Evolutionary conservation across 2,113 vertebrate genomes (phyloP), one percentile per base, ranked within the genome.

Genomic region (Bostrychus sinensis): DNA sequence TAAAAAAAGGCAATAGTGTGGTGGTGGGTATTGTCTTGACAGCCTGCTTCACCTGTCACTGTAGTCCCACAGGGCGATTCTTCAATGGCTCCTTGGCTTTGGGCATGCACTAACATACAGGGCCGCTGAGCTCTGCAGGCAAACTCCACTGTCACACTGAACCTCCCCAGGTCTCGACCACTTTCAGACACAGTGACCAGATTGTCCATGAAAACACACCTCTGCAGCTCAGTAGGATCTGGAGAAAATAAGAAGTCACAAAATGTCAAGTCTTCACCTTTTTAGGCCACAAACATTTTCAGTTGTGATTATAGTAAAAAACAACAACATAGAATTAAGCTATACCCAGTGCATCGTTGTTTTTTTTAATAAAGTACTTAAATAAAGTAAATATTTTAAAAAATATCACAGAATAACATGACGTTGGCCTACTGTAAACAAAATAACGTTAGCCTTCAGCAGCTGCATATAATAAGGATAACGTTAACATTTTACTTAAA

Each of bases 131-230:
- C 46, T 46, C 91, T 88, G 1, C 50, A 57, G 1, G 86, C 82
- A 23, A 79, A 86, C 58, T 92, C 85, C 61, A 94, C 85, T 0
- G 85, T 82, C 19, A 92, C 70, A 32, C 59, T 91, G 86, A 95
- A 90, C 28, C 72, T 89, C 3, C 95, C 94, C 58, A 90, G 62
- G 0, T 90, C 86, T 42, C 60, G 72, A 16, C 91, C 92, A 0
- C 77, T 77, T 14, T 89, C 84, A 0, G 92, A 90, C 62, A 93
- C 50, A 0, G 91, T 87, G 57, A 83, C 79, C 83, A 98, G 84
- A 0, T 85, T 88, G 86, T 98, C 96, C 0, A 89, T 23, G 62
- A 96, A 96, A 54, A 91, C 58, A 59, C 92, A 93, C 26, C 32
- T 88, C n/a, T 77, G 45, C 63, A 94, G 66, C 69, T 94, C 92